Evolutionary conservation across 1,140 invertebrate species (phyloP).

Genomic region (Lerema accius): DNA sequence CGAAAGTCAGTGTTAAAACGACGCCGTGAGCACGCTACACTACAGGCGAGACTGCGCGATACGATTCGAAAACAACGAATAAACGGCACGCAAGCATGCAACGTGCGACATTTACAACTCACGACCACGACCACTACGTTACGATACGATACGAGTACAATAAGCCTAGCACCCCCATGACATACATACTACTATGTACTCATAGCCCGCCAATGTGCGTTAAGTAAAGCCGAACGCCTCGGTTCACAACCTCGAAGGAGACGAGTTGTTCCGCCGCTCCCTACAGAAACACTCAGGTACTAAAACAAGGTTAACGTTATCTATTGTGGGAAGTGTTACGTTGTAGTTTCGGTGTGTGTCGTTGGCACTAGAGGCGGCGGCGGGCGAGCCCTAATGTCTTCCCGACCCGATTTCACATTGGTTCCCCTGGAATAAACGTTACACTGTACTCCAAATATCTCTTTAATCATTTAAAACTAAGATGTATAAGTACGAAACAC

Average conservation of each 20-base stretch:
- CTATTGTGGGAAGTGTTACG: slow-evolving; percentile 25
- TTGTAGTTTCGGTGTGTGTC: slow-evolving; percentile 23
- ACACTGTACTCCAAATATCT: neutral
- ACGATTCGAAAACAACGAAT: slow-evolving; percentile 39
- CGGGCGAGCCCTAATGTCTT: slow-evolving; percentile 55
- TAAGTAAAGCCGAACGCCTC: slow-evolving; percentile 28
- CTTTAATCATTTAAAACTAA: too few species aligned
- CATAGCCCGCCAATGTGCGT: slow-evolving; percentile 41
- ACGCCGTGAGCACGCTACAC: slow-evolving; percentile 29
- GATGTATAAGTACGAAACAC: too few species aligned
- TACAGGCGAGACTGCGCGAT: slow-evolving; percentile 43
- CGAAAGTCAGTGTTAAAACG: slow-evolving; percentile 26
- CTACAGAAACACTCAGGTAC: slow-evolving; percentile 46
- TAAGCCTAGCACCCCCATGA: slow-evolving; percentile 53
- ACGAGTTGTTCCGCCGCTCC: slow-evolving; percentile 8
- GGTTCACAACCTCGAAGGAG: slow-evolving; percentile 3
- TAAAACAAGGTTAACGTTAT: slow-evolving; percentile 27
- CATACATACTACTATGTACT: slow-evolving; percentile 14
- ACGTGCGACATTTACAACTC: slow-evolving; percentile 45
- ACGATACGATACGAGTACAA: slow-evolving; percentile 36
- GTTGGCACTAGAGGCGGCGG: slow-evolving; percentile 49
- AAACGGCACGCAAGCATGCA: slow-evolving; percentile 54
- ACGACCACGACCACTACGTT: slow-evolving; percentile 13
- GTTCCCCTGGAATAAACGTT: slow-evolving; percentile 60
- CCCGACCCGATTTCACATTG: slow-evolving; percentile 74